A percentile compares a stretch with the other conserved stretches of the same genome.
phyloP scores from a whole-genome alignment of 2,888 invertebrate genomes.

The Athrips mouffetella region DNA sequence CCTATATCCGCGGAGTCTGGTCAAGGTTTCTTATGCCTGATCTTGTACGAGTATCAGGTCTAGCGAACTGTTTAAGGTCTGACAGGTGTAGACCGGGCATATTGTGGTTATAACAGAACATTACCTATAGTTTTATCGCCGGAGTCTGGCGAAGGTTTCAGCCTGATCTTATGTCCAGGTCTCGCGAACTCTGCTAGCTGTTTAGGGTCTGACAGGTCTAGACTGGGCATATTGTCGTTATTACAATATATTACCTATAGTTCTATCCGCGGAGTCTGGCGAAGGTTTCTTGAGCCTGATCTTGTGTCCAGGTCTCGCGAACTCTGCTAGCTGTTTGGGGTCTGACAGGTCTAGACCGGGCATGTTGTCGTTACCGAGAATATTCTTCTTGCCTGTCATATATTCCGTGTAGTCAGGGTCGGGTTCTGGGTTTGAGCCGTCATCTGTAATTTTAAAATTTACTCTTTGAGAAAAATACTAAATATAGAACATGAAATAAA shows the following conservation, averaged over 20 bases:
- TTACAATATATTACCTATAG: constrained; percentile 69
- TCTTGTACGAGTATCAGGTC: no score
- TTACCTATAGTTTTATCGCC: constrained; percentile 81
- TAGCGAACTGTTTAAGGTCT: no score
- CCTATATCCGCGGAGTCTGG: no score
- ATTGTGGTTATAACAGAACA: neutral
- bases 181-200: no score
- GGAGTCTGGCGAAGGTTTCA: constrained; percentile 81
- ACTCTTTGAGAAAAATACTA: no score
- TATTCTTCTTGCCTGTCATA: constrained; percentile 92
- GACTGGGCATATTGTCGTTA: neutral
- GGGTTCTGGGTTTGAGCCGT: constrained; percentile 90
- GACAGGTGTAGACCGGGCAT: neutral
- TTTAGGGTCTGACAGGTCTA: no score
- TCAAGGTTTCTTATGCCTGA: no score
- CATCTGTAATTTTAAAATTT: constrained; percentile 79
- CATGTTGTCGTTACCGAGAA: constrained; percentile 67
- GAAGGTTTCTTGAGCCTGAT: constrained; percentile 84
- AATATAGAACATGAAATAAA: no score
- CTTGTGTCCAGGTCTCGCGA: constrained; percentile 90
- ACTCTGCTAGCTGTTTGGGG: constrained; percentile 95
- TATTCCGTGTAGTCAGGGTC: constrained; percentile 95
- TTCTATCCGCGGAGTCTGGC: constrained; percentile 79
- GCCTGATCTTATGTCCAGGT: constrained; percentile 87
- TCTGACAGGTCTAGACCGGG: constrained; percentile 90